Evolutionary conservation across 2,888 invertebrate genomes (phyloP).

Genomic region (Scaptomyza tumidula): DNA sequence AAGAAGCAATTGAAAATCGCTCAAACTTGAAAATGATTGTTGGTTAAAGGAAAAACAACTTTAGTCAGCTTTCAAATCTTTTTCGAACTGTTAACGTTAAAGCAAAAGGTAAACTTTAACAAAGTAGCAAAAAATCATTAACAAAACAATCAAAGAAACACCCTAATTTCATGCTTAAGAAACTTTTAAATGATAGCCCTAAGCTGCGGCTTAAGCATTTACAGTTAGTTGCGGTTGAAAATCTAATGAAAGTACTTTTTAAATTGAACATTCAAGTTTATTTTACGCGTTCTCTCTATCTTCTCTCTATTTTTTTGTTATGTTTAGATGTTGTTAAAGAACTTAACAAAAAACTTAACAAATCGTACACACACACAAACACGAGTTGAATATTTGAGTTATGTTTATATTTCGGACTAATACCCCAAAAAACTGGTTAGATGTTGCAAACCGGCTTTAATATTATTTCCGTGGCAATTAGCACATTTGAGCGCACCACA

Average conservation of each 20-base stretch:
- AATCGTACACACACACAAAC: not conserved
- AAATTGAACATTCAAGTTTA: not conserved
- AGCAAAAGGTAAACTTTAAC: not conserved
- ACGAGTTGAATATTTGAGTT: constrained; percentile 28
- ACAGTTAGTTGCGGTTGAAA: not conserved
- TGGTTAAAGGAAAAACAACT: not conserved
- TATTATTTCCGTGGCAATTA: constrained; percentile 76
- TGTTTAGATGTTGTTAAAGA: not conserved
- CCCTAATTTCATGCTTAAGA: not conserved
- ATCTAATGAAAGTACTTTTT: not conserved
- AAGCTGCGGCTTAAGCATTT: not conserved
- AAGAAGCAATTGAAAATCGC: not conserved
- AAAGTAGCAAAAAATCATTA: not conserved
- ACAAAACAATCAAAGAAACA: not conserved
- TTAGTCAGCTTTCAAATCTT: not conserved
- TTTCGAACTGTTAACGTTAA: not conserved
- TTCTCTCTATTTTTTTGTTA: not conserved
- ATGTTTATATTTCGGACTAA: constrained; percentile 25
- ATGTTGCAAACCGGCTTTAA: constrained; percentile 67
- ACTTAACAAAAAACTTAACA: not conserved
- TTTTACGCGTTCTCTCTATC: not conserved
- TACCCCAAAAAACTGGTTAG: constrained; percentile 59
- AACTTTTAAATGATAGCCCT: not conserved
- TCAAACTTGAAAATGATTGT: not conserved
- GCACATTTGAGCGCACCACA: constrained; percentile 51